Conservation (phyloP, 1,140 invertebrate species). For the Batillaria attramentaria region DNA sequence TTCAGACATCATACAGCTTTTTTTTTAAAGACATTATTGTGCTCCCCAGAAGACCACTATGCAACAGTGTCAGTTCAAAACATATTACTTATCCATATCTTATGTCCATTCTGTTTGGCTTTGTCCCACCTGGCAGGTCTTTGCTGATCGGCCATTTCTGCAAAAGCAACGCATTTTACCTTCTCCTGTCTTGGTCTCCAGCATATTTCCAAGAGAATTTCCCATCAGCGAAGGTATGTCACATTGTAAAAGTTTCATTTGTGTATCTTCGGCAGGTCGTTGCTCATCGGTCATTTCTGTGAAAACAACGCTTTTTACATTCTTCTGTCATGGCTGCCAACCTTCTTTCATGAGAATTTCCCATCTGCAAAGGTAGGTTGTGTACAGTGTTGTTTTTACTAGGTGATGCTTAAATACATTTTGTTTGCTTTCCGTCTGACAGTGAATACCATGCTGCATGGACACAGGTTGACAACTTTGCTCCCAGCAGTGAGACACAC, state of each 20-base stretch:
- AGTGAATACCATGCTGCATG: no score
- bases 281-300: slow-evolving; percentile 82
- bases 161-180: slow-evolving; percentile 84
- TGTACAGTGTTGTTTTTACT: background rate
- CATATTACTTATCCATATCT: no score
- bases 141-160: slow-evolving; percentile 75
- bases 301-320: slow-evolving; percentile 85
- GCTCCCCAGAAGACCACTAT: no score
- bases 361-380: slow-evolving; percentile 63
- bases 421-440: no score
- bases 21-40: no score
- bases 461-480: no score
- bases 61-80: no score
- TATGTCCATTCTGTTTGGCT: no score
- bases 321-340: slow-evolving; percentile 82
- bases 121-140: background rate
- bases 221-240: slow-evolving; percentile 65
- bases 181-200: slow-evolving; percentile 82
- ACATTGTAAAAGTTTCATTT: slow-evolving; percentile 51
- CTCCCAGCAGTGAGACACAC: no score
- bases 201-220: slow-evolving; percentile 83
- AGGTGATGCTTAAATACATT: no score
- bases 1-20: no score
- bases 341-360: slow-evolving; percentile 82
- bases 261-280: slow-evolving; percentile 75